Evolutionary conservation across 2,797 vertebrate genomes (phyloP).

Genomic region (Coregonus sp.): DNA sequence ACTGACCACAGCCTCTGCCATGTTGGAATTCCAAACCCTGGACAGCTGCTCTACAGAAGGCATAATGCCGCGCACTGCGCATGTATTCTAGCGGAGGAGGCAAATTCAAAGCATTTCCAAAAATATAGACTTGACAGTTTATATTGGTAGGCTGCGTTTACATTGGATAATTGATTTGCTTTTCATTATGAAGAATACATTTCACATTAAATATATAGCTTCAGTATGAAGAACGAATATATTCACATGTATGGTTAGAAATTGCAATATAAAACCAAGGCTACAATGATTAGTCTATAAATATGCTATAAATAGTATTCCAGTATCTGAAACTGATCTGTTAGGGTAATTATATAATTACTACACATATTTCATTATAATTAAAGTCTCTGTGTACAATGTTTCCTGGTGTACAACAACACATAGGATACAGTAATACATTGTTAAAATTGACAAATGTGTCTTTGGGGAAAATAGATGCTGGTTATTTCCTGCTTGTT

Average conservation of each 20-base stretch:
- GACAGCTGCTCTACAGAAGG: slow-evolving; percentile 95
- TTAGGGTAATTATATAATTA: too few relatives aligned
- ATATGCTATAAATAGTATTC: not conserved
- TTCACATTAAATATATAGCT: not conserved
- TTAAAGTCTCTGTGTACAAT: not conserved
- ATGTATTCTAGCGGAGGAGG: slow-evolving; percentile 86
- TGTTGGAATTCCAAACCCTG: slow-evolving; percentile 99
- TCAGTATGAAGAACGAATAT: not conserved
- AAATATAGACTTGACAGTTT: not conserved
- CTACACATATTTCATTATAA: too few relatives aligned
- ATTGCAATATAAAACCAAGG: too few relatives aligned
- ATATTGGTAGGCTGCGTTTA: not conserved
- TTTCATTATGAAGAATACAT: not conserved
- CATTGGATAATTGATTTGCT: not conserved
- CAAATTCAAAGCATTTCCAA: slow-evolving; percentile 87
- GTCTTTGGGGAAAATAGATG: not conserved
- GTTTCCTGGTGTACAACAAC: not conserved
- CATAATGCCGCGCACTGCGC: slow-evolving; percentile 88
- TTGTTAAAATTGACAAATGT: not conserved
- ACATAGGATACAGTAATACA: not conserved
- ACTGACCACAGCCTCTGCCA: slow-evolving; percentile 98
- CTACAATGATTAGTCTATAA: not conserved
- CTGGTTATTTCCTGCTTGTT: not conserved
- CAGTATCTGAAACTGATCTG: too few relatives aligned
- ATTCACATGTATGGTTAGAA: not conserved